A percentile compares a stretch with the other conserved stretches of the same genome.
phyloP scores from a whole-genome alignment of 2,797 vertebrate genomes.

The Cuniculus paca region DNA sequence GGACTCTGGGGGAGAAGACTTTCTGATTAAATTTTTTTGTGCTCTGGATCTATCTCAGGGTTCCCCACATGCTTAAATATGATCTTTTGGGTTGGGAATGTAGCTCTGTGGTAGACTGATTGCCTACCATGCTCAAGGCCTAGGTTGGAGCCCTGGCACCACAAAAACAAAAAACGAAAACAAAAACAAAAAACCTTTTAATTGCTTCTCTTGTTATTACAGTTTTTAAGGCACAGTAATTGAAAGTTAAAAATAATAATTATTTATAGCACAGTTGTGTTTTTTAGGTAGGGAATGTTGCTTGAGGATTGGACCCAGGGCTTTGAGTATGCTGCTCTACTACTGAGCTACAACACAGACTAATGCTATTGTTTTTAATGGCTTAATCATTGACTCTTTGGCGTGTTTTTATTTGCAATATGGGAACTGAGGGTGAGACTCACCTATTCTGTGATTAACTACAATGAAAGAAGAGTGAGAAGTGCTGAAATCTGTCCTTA shows the following conservation, averaged over 20 bases:
- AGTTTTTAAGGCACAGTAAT: conserved; percentile 47
- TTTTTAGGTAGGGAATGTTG: background rate
- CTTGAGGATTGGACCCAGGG: background rate
- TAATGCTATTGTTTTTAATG: conserved; percentile 25
- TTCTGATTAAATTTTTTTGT: background rate
- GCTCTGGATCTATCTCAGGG: background rate
- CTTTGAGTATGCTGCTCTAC: background rate
- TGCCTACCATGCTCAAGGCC: background rate
- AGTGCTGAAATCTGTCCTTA: background rate
- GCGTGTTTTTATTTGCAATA: conserved; percentile 11
- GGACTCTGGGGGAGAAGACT: background rate
- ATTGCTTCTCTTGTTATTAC: background rate
- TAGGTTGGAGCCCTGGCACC: background rate
- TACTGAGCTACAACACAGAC: background rate
- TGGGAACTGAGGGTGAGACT: background rate
- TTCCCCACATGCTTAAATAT: background rate
- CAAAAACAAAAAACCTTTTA: background rate
- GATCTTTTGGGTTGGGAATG: background rate
- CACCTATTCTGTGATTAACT: conserved; percentile 47
- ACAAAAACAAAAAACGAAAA: background rate
- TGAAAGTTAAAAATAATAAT: conserved; percentile 58
- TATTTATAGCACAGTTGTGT: conserved; percentile 10
- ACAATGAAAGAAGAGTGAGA: background rate
- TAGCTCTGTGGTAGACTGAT: background rate
- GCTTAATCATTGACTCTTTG: conserved; percentile 20